phyloP scores from a whole-genome alignment of 2,797 vertebrate species.

The Chanos chanos region DNA sequence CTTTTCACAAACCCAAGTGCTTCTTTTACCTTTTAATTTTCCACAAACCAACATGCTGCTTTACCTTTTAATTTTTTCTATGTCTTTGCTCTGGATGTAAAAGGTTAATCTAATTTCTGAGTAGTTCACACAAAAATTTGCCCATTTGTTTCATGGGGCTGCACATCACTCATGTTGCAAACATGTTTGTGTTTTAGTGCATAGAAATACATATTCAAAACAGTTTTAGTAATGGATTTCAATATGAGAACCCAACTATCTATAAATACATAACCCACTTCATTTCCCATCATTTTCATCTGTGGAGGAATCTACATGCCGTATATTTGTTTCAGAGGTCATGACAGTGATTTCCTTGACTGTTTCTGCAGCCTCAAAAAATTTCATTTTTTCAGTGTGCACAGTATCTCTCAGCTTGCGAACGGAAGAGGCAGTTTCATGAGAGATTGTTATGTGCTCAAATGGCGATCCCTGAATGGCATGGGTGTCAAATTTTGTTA shows the following conservation, averaged over 20 bases:
- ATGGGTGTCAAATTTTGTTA: constrained; percentile 53
- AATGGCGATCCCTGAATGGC: constrained; percentile 36
- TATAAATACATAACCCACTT: constrained; percentile 2
- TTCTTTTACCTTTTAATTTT: too few species aligned
- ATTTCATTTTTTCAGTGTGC: constrained; percentile 75
- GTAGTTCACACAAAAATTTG: too few species aligned
- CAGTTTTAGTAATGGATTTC: too few species aligned
- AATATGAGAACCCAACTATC: neutral
- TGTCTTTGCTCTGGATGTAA: too few species aligned
- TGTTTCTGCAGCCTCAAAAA: constrained; percentile 66
- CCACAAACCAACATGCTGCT: too few species aligned
- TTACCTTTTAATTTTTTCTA: too few species aligned
- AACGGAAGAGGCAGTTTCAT: constrained; percentile 65
- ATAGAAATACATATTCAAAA: too few species aligned
- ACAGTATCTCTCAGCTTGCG: constrained; percentile 66
- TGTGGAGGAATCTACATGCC: constrained; percentile 34
- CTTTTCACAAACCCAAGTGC: too few species aligned
- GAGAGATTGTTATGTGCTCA: constrained; percentile 46
- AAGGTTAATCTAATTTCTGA: too few species aligned
- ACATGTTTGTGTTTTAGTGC: too few species aligned
- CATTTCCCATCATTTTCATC: constrained; percentile 39
- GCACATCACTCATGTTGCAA: too few species aligned
- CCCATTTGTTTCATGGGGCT: too few species aligned
- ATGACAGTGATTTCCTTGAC: constrained; percentile 12
- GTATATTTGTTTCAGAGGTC: constrained; percentile 33